phyloP scores from a whole-genome alignment of 2,797 vertebrate species.

The Pitangus sulphuratus region DNA sequence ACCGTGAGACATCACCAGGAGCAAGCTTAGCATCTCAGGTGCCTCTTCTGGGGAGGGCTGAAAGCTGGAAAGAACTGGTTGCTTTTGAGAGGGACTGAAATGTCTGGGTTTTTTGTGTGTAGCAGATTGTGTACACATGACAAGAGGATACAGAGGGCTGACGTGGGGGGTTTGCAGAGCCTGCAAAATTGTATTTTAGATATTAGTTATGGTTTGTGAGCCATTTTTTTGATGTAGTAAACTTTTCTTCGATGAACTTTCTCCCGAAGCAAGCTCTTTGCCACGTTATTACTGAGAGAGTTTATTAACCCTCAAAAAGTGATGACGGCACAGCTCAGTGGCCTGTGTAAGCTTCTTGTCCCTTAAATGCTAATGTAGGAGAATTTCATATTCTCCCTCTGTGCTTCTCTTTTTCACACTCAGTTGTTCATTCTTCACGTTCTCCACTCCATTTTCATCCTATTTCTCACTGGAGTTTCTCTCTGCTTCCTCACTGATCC shows the following conservation, averaged over 20 bases:
- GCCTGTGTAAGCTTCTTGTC: not conserved
- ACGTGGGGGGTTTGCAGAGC: not conserved
- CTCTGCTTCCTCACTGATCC: not conserved
- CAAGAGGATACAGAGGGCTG: not conserved
- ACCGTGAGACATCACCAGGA: not conserved
- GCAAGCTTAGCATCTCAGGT: not conserved
- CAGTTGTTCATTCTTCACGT: not conserved
- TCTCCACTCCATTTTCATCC: not conserved
- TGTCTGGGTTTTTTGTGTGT: not conserved
- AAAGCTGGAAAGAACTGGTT: not conserved
- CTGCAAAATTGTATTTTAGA: not conserved
- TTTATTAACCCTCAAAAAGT: not conserved
- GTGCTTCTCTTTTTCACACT: not conserved
- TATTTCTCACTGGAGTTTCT: not conserved
- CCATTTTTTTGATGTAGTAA: not conserved
- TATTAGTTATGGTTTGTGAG: not conserved
- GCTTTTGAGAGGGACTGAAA: not conserved
- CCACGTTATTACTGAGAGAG: not conserved
- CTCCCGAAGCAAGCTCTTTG: not conserved
- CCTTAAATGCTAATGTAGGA: not conserved
- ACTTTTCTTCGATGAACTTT: not conserved
- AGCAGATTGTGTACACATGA: accelerated
- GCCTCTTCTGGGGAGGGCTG: not conserved
- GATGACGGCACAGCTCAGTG: not conserved
- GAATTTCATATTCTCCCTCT: not conserved